phyloP scores from a whole-genome alignment of 1,140 invertebrate species.

The Gonatopus flavifemur region DNA sequence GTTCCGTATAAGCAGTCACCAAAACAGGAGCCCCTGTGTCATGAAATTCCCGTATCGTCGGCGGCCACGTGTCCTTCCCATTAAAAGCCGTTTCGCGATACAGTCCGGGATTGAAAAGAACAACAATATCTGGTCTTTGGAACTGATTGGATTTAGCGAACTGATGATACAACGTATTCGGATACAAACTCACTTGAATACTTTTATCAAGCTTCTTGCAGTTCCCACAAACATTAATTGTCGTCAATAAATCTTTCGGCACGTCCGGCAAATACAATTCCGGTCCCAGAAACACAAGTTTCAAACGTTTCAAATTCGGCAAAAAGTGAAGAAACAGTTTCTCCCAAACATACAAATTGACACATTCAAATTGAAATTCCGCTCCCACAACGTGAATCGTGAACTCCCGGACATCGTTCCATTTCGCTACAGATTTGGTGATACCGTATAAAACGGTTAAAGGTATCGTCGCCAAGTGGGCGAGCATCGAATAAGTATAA shows the following conservation, averaged over 20 bases:
- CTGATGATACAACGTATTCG: slow-evolving; percentile 64
- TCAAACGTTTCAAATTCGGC: slow-evolving; percentile 59
- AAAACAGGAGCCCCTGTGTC: slow-evolving; percentile 62
- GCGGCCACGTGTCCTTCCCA: slow-evolving; percentile 66
- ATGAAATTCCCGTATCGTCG: slow-evolving; percentile 59
- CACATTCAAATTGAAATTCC: slow-evolving; percentile 72
- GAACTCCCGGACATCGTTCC: slow-evolving; percentile 37
- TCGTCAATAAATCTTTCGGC: slow-evolving; percentile 56
- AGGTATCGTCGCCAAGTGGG: slow-evolving; percentile 66
- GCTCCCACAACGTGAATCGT: slow-evolving; percentile 66
- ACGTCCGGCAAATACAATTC: slow-evolving; percentile 63
- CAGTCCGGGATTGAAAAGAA: slow-evolving; percentile 72
- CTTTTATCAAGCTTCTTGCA: slow-evolving; percentile 53
- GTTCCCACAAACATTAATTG: slow-evolving; percentile 55
- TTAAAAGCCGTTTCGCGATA: slow-evolving; percentile 67
- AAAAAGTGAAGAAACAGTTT: slow-evolving; percentile 67
- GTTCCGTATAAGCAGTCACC: slow-evolving; percentile 67
- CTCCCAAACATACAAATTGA: slow-evolving; percentile 70
- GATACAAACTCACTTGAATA: slow-evolving; percentile 60
- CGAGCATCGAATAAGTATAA: slow-evolving; percentile 65
- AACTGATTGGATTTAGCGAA: slow-evolving; percentile 53
- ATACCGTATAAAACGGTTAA: slow-evolving; percentile 64
- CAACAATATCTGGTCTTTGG: slow-evolving; percentile 63
- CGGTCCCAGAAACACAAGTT: slow-evolving; percentile 65
- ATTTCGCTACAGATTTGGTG: slow-evolving; percentile 51